These are phyloP conservation scores for Pteropus rufus DNA, from an alignment of 2,797 vertebrate genomes.

Conservation along the genomic window DNA sequence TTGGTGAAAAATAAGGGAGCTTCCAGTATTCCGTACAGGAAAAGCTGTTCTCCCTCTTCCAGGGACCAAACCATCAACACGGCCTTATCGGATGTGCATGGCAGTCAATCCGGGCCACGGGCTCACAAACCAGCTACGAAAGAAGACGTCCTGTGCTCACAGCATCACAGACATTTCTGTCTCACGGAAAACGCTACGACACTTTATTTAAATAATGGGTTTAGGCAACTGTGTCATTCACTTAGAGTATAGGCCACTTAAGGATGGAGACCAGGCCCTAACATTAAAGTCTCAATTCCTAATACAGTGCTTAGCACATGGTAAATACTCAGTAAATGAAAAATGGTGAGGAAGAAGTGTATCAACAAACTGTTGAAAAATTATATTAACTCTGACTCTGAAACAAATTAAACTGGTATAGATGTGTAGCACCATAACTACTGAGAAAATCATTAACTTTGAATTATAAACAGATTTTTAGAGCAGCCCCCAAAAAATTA, in stretches of 20 bases:
- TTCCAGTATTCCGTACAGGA: not conserved
- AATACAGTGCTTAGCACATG: not conserved
- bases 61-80: not conserved
- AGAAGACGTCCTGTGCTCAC: not conserved
- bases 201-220: not conserved
- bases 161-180: not conserved
- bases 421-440: not conserved
- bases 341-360: not conserved
- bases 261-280: not conserved
- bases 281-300: not conserved
- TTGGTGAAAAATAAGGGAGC: not conserved
- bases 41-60: not conserved
- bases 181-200: not conserved
- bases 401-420: not conserved
- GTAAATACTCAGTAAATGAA: not conserved
- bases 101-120: not conserved
- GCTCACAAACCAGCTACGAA: not conserved
- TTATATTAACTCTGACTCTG: not conserved
- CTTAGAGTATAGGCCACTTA: not conserved
- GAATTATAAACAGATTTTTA: conserved; percentile 20
- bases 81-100: not conserved
- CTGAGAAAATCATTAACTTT: conserved; percentile 24
- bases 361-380: conserved; percentile 13
- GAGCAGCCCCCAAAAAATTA: not conserved
- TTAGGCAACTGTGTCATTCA: not conserved